These are phyloP conservation scores for Phalacrocorax pelagicus DNA, from an alignment of 2,113 vertebrate species.

Conservation along the genomic window DNA sequence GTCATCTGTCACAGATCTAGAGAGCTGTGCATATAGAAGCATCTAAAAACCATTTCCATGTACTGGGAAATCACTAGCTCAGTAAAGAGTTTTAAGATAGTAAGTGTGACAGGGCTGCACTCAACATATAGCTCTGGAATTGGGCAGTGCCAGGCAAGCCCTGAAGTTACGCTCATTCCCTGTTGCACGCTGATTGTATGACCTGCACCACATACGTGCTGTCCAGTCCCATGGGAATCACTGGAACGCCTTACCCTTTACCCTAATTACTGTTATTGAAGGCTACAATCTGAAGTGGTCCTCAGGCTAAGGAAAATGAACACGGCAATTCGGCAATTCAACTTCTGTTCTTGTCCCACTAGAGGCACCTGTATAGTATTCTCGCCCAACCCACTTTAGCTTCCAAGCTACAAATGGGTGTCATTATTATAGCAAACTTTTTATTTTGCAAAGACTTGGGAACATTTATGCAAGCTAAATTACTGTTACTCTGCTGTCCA, in stretches of 20 bases:
- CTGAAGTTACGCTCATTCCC: neutral
- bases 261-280: neutral
- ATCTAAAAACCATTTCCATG: rapidly evolving
- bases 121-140: neutral
- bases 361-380: neutral
- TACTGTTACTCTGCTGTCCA: neutral
- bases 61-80: neutral
- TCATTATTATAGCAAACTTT: neutral
- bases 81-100: neutral
- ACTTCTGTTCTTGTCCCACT: neutral
- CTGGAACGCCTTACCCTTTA: neutral
- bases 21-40: neutral
- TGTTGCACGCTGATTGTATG: neutral
- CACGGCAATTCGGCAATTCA: neutral
- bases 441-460: neutral
- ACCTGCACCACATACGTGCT: neutral
- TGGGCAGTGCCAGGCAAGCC: neutral
- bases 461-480: neutral
- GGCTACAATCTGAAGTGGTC: neutral
- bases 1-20: neutral
- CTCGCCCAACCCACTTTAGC: neutral
- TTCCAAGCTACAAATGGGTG: neutral
- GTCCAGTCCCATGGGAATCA: neutral
- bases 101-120: neutral
- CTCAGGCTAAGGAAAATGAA: neutral